Evolutionary conservation across 2,113 vertebrate species (phyloP), one percentile per base, ranked within the genome.

Genomic region (Acanthochromis polyacanthus): DNA sequence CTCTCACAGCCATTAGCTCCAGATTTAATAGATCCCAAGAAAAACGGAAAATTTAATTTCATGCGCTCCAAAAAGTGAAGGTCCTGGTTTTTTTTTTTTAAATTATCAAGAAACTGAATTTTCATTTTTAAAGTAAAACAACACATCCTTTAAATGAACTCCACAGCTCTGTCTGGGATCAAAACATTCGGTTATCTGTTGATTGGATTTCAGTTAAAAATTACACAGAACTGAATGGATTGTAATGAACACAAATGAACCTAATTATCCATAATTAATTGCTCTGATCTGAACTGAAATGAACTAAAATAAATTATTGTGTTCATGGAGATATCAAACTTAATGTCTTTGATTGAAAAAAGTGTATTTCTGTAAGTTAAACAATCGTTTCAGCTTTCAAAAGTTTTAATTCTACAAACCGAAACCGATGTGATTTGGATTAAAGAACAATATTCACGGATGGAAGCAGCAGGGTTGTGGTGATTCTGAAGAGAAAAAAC

Each of bases 21-120:
- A 68, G 50, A 74, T 88, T 66, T 80, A 82, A 77, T 45, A 82
- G 57, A 74, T 81, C 25, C 68, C 52, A 25, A 32, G 17, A 76
- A 64, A 76, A 55, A 28, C 62, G 40, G 17, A 66, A 2, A 59
- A 61, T 64, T 84, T 62, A 25, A 79, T 50, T 57, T 71, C n/a
- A 73, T 58, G 19, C 16, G 38, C 40, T 20, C 32, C 20, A 60
- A 57, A 66, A 57, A 56, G 19, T 53, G 62, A n/a, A 23, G 14
- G 1, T 19, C n/a, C 2, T 56, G 28, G 4, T 30, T 30, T 3
- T 19, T 66, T 60, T 19, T 66, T 12, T 1, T 43, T 19, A 17
- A 7, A 36, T 25, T 38, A 36, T 10, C 5, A 20, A 12, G 4
- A 63, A 28, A 71, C 10, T 43, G 25, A 3, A 62, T 50, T 64